These are phyloP conservation scores for Nannobrachium achirus DNA, from an alignment of 2,113 vertebrate species.

Conservation along the genomic window DNA sequence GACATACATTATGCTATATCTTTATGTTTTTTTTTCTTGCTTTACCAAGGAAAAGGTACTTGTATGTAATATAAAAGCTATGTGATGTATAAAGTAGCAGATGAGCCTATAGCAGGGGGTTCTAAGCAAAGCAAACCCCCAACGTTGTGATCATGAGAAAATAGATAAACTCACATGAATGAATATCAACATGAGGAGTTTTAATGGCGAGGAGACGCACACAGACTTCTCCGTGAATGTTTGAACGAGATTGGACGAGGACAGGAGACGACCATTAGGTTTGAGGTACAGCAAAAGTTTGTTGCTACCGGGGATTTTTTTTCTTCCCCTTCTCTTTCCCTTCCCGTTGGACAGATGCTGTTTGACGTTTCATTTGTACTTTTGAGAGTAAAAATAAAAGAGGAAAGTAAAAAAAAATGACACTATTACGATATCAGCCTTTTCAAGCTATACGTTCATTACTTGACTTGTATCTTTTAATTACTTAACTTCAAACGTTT, in stretches of 20 bases:
- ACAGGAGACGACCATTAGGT: slow-evolving; percentile 26
- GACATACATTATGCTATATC: slow-evolving; percentile 14
- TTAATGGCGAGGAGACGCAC: slow-evolving; percentile 28
- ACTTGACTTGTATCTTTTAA: slow-evolving; percentile 71
- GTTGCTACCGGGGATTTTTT: slow-evolving; percentile 40
- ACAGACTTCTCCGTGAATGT: slow-evolving; percentile 30
- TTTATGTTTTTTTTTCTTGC: slow-evolving; percentile 37
- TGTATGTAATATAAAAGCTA: slow-evolving; percentile 47
- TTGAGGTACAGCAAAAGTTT: slow-evolving; percentile 67
- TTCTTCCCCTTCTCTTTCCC: neutral
- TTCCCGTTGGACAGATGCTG: slow-evolving; percentile 20
- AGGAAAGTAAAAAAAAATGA: slow-evolving; percentile 19
- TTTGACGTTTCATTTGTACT: slow-evolving; percentile 39
- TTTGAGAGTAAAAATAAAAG: slow-evolving; percentile 40
- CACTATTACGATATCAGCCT: slow-evolving; percentile 43
- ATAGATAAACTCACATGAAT: slow-evolving; percentile 5
- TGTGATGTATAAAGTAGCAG: slow-evolving; percentile 20
- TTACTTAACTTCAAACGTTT: slow-evolving; percentile 67
- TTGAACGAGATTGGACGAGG: slow-evolving; percentile 49
- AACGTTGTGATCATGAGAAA: too few species aligned
- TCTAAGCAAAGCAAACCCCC: neutral
- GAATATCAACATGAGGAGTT: slow-evolving; percentile 28
- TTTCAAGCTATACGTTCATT: slow-evolving; percentile 62
- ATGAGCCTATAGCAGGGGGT: slow-evolving; percentile 10
- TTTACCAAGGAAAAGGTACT: slow-evolving; percentile 67